phyloP scores from a whole-genome alignment of 2,113 vertebrate genomes.

The Excalfactoria chinensis region DNA sequence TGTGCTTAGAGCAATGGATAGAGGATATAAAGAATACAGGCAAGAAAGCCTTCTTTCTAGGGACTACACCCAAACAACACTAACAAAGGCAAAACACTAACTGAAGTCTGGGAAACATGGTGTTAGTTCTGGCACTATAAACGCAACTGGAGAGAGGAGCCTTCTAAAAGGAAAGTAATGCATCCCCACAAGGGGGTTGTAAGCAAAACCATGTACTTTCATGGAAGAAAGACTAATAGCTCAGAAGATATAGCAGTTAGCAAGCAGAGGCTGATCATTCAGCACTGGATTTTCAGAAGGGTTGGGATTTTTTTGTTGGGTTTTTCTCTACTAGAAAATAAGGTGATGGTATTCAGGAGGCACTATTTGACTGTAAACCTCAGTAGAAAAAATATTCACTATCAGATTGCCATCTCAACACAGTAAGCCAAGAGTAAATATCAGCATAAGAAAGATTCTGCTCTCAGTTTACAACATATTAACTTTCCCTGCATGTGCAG shows the following conservation, averaged over 20 bases:
- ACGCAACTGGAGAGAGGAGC: background rate
- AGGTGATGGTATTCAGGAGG: background rate
- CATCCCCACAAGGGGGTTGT: background rate
- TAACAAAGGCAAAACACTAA: background rate
- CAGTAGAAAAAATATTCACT: background rate
- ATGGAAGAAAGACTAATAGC: background rate
- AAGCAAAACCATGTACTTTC: background rate
- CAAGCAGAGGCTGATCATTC: background rate
- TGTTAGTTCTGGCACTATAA: background rate
- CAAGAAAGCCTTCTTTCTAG: background rate
- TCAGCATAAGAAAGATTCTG: background rate
- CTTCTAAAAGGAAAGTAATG: background rate
- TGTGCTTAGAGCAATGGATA: background rate
- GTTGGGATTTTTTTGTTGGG: background rate
- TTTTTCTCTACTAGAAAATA: background rate
- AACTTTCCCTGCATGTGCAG: background rate
- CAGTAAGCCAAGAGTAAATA: background rate
- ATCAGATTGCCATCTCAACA: background rate
- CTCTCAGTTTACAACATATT: background rate
- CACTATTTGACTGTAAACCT: background rate
- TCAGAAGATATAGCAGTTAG: background rate
- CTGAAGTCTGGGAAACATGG: accelerated
- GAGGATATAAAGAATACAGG: background rate
- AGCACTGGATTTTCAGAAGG: background rate
- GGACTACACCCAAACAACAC: background rate